Conservation (phyloP, 2,888 invertebrate species). For the Drosophila anomalata region DNA sequence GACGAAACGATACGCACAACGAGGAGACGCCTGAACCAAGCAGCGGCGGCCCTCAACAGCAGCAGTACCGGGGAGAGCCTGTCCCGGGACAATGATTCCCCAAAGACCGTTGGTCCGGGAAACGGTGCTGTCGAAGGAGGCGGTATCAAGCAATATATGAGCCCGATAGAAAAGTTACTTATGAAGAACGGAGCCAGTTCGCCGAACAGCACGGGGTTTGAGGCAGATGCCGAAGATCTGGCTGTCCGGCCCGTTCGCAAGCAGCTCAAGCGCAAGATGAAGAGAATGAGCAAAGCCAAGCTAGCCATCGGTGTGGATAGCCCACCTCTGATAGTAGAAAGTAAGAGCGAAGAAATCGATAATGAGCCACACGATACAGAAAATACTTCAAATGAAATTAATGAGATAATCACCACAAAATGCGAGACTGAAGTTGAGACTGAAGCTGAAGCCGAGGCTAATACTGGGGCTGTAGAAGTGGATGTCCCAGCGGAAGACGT, state of each 20-base stretch:
- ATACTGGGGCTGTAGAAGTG: neutral
- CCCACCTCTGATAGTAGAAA: neutral
- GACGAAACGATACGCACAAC: slow-evolving; percentile 63
- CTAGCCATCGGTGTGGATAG: neutral
- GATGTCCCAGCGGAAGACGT: neutral
- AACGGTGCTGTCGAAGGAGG: neutral
- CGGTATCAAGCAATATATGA: slow-evolving; percentile 49
- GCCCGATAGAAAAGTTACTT: slow-evolving; percentile 82
- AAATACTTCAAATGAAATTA: neutral
- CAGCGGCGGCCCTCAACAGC: slow-evolving; percentile 22
- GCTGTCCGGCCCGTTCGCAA: slow-evolving; percentile 20
- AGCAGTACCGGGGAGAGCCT: slow-evolving; percentile 31
- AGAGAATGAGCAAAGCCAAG: slow-evolving; percentile 48
- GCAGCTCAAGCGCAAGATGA: slow-evolving; percentile 57
- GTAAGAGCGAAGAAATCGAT: neutral
- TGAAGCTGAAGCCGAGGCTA: slow-evolving; percentile 8
- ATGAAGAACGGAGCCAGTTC: slow-evolving; percentile 78
- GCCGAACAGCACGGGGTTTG: slow-evolving; percentile 70
- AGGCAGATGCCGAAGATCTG: slow-evolving; percentile 63
- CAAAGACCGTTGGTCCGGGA: slow-evolving; percentile 19
- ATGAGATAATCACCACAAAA: slow-evolving; percentile 12
- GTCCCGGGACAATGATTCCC: slow-evolving; percentile 38
- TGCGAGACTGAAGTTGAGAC: slow-evolving; percentile 17
- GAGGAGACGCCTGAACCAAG: slow-evolving; percentile 54
- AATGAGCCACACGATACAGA: neutral